Base-by-base conservation (phyloP, 2,113 vertebrate genomes). In the Psittacus erithacus region DNA sequence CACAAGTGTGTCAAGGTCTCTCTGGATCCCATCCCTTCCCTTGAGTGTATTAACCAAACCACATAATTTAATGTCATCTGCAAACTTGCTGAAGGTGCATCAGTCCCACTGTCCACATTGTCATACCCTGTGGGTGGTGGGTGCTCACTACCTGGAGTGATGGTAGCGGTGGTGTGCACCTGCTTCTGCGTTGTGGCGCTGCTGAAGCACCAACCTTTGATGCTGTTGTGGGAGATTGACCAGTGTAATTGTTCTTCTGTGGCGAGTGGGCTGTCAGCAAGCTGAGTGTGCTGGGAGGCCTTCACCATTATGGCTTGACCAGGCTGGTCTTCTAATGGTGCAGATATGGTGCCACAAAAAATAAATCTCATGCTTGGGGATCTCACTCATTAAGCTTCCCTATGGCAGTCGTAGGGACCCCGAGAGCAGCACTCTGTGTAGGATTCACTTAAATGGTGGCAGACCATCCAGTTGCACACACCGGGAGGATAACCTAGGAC, bases 381-480 rank as follows among this genome's bases (percentile, higher is more conserved):
- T 12, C 17, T 29, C 10, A 0, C 33, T 31, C 10, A 8, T 39
- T 29, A 14, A 22, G 11, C 13, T 27, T 22, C 17, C 20, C 3
- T 7, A 29, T 14, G 25, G 68, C 35, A 14, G 24, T 22, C 5
- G 2, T 3, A 10, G 20, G 7, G 11, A 8, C 17, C 20, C 13
- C 3, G 31, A 6, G 11, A 25, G 67, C 28, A 47, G 60, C 16
- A 1, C 29, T n/a, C 8, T 15, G 4, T 11, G 31, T 35, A 25
- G 46, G 23, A 55, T 31, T 33, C 53, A 2, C 24, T 15, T 0
- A 2, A 17, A 0, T 6, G 25, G 43, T 7, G 44, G 33, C 12
- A 13, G 10, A 1, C 9, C 33, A 6, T 13, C 10, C 33, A 25
- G 14, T 31, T 74, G 12, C 0, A 0, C 12, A 29, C 29, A 27